Base-by-base conservation (phyloP, 2,888 invertebrate species). In the Zygothrica quintamaculata region DNA sequence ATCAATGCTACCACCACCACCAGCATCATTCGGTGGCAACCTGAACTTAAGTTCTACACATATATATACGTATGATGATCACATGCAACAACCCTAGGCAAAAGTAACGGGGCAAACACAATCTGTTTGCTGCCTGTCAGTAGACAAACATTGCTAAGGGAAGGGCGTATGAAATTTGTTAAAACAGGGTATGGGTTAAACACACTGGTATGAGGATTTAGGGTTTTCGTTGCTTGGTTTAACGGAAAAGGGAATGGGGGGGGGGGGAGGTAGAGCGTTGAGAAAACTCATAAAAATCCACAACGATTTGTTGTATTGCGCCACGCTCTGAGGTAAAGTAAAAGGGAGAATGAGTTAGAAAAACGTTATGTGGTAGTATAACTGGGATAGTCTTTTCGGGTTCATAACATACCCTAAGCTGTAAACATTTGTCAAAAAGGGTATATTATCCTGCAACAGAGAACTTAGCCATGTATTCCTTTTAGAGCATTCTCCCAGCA, bases 121-220 rank as follows among this genome's bases (percentile, higher is more conserved):
- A 80, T 80, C 80, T 80, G 80, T 85, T 80, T 85, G 82, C 80
- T 85, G 80, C 73, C 80, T 82, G 79, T 80, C 79, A 70, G 79
- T 70, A 82, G 73, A 74, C 79, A 82, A 80, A 82, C 68, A 79
- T 52, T 65, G 39, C 33, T 26, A 31, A 29, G 50, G 48, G 15
- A 47, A 55, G 42, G 44, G 48, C n/a, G 39, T 5, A 33, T 13
- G 46, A 29, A 50, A 62, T 55, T 43, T 50, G 18, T 22, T 22
- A 22, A 5, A 5, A 42, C 33, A 12, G 9, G 44, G 47, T 15
- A 34, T 16, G 11, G 33, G 47, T 39, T 36, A 11, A 25, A 37
- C 22, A 22, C 15, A 15, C n/a, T 8, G 39, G 34, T 31, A 18
- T 18, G 9, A 15, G 18, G 18, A 18, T 12, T 2, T n/a, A 11